Evolutionary conservation across 1,140 invertebrate genomes (phyloP).

Genomic region (Solenopsis fugax): DNA sequence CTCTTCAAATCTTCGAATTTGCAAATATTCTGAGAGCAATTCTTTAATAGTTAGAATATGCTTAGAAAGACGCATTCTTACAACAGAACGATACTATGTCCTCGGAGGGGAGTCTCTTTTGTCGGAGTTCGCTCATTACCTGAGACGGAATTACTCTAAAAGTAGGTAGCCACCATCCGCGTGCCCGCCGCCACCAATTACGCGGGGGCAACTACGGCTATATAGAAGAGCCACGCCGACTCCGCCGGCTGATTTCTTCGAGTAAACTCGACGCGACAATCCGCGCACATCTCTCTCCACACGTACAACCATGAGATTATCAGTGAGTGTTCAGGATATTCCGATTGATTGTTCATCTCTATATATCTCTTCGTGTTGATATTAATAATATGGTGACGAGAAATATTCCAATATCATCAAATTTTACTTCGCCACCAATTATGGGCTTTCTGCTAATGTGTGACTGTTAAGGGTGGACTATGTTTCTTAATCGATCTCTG

Average conservation of each 20-base stretch:
- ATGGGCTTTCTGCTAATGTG: background rate
- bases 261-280: slow-evolving; percentile 74
- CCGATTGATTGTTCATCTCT: background rate
- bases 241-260: slow-evolving; percentile 77
- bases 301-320: slow-evolving; percentile 19
- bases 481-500: background rate
- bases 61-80: slow-evolving; percentile 61
- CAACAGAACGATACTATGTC: slow-evolving; percentile 71
- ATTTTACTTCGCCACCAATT: background rate
- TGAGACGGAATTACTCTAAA: slow-evolving; percentile 79
- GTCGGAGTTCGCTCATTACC: slow-evolving; percentile 71
- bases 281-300: slow-evolving; percentile 64
- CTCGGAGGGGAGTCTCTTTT: slow-evolving; percentile 53
- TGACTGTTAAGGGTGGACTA: background rate
- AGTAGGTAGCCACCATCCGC: slow-evolving; percentile 75
- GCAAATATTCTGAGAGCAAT: background rate
- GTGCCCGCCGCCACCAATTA: slow-evolving; percentile 75
- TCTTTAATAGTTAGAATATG: no score
- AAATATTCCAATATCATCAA: background rate
- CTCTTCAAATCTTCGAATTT: background rate
- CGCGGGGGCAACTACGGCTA: slow-evolving; percentile 74
- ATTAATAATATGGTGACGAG: background rate
- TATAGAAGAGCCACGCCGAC: slow-evolving; percentile 79
- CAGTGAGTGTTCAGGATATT: slow-evolving; percentile 39
- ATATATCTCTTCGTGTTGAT: background rate